Evolutionary conservation across 2,888 invertebrate genomes (phyloP), one percentile per base, ranked within the genome.

Genomic region (Drosophila algonquin): DNA sequence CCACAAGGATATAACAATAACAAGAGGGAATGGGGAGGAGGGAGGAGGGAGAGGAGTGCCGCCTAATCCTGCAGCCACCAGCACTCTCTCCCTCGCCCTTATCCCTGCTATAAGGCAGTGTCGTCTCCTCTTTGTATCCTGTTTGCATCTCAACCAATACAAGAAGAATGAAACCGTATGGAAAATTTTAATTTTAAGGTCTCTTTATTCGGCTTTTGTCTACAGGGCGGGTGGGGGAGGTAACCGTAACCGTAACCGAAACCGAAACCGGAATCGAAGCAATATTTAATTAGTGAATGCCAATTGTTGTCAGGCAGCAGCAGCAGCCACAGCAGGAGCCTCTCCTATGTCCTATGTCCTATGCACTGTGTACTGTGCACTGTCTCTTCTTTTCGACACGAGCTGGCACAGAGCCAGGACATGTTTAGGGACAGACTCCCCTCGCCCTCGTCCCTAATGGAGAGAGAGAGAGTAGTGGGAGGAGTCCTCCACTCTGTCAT

Each of bases 231-330:
- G 44, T 6, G 6, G 40, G 14, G 4, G 1, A 4, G 12, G 35
- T 5, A 57, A 47, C 40, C 21, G 51, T 21, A 40, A 21, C 18
- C 30, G 35, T 5, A 57, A 47, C 40, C 21, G 51, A n/a, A 40
- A 21, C 18, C 30, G 45, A 18, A 30, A 48, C 51, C 10, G 30
- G 53, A 60, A 58, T 61, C 65, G 63, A 64, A 47, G 47, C 46
- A 56, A 60, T 46, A 63, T 59, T 76, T 85, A 80, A 80, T 80
- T 80, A 80, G 82, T 68, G 63, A 72, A 27, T 73, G 81, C 67
- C 80, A 81, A 67, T 58, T 67, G 72, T 55, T 76, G 79, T 70
- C 76, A 73, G 40, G 60, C 16, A 8, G 8, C 24, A 50, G 63
- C 53, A 48, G 54, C 50, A 59, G 7, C 30, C 30, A 30, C 30